These are phyloP conservation scores for Sialia sialis DNA, from an alignment of 2,113 vertebrate species.

Conservation along the genomic window DNA sequence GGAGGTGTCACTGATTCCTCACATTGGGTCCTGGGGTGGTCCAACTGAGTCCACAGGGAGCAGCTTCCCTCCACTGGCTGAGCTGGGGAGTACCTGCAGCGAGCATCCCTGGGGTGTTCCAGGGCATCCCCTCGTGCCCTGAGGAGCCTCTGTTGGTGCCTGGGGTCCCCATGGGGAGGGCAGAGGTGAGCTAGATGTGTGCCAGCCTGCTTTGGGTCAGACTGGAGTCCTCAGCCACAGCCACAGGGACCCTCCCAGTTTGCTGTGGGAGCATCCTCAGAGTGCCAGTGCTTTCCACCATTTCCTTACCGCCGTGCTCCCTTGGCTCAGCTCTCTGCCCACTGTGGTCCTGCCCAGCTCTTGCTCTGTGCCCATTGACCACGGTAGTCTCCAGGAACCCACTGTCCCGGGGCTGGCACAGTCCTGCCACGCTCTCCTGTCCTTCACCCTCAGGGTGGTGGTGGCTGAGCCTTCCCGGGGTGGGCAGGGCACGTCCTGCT, in stretches of 20 bases:
- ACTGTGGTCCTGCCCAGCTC: neutral
- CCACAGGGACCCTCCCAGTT: accelerated
- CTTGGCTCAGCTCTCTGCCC: accelerated
- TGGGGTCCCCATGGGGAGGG: neutral
- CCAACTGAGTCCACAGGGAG: neutral
- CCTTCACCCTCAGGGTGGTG: neutral
- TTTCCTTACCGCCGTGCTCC: neutral
- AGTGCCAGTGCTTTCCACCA: neutral
- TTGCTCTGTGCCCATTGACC: neutral
- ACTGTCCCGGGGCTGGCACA: neutral
- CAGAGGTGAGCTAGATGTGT: neutral
- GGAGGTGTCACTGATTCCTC: neutral
- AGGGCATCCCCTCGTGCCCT: neutral
- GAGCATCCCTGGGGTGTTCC: neutral
- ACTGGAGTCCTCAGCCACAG: neutral
- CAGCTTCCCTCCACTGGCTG: accelerated
- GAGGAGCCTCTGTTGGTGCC: neutral
- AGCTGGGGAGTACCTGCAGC: accelerated
- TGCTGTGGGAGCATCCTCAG: neutral
- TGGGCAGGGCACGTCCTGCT: neutral
- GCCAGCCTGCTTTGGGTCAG: neutral
- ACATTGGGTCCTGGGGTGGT: accelerated
- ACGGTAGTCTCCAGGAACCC: accelerated
- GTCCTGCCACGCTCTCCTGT: neutral
- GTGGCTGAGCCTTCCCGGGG: neutral